phyloP scores from a whole-genome alignment of 2,888 invertebrate species.

The Vesta saturnalis region DNA sequence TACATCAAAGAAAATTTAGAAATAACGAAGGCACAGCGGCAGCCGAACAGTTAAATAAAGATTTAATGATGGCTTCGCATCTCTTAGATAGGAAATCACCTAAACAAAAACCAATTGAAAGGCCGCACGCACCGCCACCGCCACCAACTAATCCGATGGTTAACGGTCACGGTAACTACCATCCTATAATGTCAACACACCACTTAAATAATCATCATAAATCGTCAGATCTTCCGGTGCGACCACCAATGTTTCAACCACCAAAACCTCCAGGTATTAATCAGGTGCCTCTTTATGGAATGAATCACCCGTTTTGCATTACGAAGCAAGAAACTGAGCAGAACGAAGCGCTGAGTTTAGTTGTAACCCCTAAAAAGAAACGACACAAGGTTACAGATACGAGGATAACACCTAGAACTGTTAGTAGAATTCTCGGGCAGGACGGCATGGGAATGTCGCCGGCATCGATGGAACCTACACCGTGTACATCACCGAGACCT shows the following conservation, averaged over 20 bases:
- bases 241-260: constrained; percentile 84
- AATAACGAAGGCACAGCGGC: constrained; percentile 83
- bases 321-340: constrained; percentile 81
- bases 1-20: constrained; percentile 82
- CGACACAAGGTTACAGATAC: constrained; percentile 97
- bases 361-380: constrained; percentile 96
- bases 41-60: constrained; percentile 87
- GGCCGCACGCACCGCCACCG: constrained; percentile 62
- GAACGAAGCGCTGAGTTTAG: constrained; percentile 93
- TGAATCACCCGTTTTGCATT: constrained; percentile 69
- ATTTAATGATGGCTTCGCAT: constrained; percentile 82
- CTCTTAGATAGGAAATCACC: constrained; percentile 87
- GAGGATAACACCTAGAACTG: constrained; percentile 89
- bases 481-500: constrained; percentile 68
- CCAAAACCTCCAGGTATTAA: constrained; percentile 76
- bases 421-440: constrained; percentile 83
- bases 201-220: constrained; percentile 56
- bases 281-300: constrained; percentile 71
- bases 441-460: constrained; percentile 81
- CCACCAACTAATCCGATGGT: constrained; percentile 64
- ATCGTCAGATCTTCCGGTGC: constrained; percentile 68
- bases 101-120: constrained; percentile 77
- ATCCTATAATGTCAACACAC: constrained; percentile 65
- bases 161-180: constrained; percentile 62
- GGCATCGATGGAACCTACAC: constrained; percentile 69